Conservation (phyloP, 2,797 vertebrate genomes). For the Glyptemys insculpta region DNA sequence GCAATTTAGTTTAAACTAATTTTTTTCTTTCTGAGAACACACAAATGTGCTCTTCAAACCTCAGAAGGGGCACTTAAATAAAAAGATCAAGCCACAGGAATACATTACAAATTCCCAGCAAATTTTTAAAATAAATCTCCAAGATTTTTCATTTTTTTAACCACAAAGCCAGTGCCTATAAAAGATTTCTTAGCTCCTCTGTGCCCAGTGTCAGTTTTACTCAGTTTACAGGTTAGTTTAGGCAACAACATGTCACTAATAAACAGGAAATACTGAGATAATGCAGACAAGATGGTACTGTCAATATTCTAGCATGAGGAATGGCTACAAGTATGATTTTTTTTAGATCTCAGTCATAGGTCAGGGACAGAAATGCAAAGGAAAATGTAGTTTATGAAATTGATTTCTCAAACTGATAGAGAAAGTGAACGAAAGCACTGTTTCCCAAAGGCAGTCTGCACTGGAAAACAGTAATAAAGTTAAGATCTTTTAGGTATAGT, state of each 20-base stretch:
- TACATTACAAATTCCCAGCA: constrained; percentile 44
- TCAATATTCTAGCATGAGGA: background rate
- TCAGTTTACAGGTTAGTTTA: constrained; percentile 5
- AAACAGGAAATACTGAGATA: constrained; percentile 18
- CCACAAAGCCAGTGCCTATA: background rate
- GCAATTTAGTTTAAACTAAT: constrained; percentile 22
- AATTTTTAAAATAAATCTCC: background rate
- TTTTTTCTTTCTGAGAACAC: constrained; percentile 52
- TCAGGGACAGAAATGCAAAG: background rate
- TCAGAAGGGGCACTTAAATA: background rate
- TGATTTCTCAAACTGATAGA: background rate
- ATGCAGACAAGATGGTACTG: background rate
- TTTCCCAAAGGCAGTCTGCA: background rate
- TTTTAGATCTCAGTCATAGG: background rate
- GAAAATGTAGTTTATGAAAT: background rate
- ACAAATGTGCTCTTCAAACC: background rate
- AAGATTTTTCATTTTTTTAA: background rate
- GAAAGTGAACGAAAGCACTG: background rate
- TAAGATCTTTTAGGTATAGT: background rate
- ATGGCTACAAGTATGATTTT: background rate
- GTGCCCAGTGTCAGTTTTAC: background rate
- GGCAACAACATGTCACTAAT: background rate
- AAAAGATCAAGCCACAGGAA: constrained; percentile 39
- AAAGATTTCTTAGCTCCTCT: constrained; percentile 8
- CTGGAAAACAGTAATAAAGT: background rate